phyloP scores from a whole-genome alignment of 2,888 invertebrate species.

The Drosophila kokeensis region DNA sequence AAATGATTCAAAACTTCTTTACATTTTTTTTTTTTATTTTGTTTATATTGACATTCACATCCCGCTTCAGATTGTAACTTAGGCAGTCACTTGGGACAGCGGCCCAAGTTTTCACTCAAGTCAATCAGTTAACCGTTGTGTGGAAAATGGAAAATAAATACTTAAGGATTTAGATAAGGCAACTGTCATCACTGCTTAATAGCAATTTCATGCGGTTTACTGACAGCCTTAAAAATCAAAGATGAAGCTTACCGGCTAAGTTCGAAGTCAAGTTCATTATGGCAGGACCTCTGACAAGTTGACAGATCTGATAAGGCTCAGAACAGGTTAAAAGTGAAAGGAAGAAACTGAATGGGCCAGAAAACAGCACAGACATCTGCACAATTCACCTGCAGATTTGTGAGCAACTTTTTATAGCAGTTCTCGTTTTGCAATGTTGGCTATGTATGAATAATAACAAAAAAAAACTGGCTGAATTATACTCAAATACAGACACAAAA shows the following conservation, averaged over 20 bases:
- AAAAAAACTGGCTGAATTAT: background rate
- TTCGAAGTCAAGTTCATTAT: slow-evolving; percentile 26
- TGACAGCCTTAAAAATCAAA: slow-evolving; percentile 33
- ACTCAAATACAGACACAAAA: background rate
- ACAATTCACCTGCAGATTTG: slow-evolving; percentile 30
- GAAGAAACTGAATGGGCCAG: background rate
- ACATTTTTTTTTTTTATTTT: background rate
- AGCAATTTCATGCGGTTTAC: slow-evolving; percentile 33
- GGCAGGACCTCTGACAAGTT: slow-evolving; percentile 35
- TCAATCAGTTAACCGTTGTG: slow-evolving; percentile 21
- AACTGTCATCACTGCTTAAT: slow-evolving; percentile 15
- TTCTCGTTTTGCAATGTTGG: slow-evolving; percentile 17
- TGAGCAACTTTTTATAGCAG: slow-evolving; percentile 17
- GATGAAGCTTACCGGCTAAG: slow-evolving; percentile 24
- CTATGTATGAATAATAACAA: slow-evolving; percentile 16
- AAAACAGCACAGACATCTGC: background rate
- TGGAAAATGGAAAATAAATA: slow-evolving; percentile 20
- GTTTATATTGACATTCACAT: too few relatives aligned
- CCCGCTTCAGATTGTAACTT: background rate
- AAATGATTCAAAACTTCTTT: background rate
- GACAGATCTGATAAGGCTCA: slow-evolving; percentile 40
- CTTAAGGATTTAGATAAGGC: slow-evolving; percentile 11
- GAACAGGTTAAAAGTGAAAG: background rate
- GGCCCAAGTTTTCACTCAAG: background rate
- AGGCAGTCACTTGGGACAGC: slow-evolving; percentile 3